Evolutionary conservation across 2,113 vertebrate genomes (phyloP), one percentile per base, ranked within the genome.

Genomic region (Scatophagus argus): DNA sequence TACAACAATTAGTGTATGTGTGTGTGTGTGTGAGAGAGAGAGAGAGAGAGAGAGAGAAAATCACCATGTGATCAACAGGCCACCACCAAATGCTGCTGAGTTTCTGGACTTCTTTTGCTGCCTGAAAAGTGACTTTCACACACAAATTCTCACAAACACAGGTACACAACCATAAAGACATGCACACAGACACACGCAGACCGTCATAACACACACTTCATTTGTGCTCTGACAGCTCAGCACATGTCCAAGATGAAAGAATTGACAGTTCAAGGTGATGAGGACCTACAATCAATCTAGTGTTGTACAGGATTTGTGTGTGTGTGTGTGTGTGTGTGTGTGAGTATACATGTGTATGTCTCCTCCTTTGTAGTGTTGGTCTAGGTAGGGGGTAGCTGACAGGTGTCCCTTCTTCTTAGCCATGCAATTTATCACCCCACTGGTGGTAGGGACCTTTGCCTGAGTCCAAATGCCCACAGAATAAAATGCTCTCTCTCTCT

Each of bases 341-440:
- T 39, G 25, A 43, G 64, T 12, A 27, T 64, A 74, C 49, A 62
- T 87, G 68, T 79, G 79, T 49, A 44, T 79, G 63, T 67, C 25
- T 79, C 55, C 47, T 85, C 63, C 83, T 88, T 77, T 85, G 74
- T 73, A 21, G 54, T 46, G 49, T 39, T 77, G 73, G 46, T 61
- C 77, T 38, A 74, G 69, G 79, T 65, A 81, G 80, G 74, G 61
- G 80, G 68, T 82, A 52, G 83, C 75, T 93, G 94, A 93, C 86
- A 92, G 87, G 87, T 94, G 93, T 94, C 94, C 89, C 75, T 91
- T 92, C 87, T 88, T 90, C 78, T 94, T 93, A 93, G 83, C 49
- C 67, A 74, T 83, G 86, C 91, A 94, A 95, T 95, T 94, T 93
- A 92, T 95, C 93, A 94, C 87, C 87, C 90, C 31, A 66, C 84